These are phyloP conservation scores for Carabus problematicus DNA, from an alignment of 2,888 invertebrate genomes.

Conservation along the genomic window DNA sequence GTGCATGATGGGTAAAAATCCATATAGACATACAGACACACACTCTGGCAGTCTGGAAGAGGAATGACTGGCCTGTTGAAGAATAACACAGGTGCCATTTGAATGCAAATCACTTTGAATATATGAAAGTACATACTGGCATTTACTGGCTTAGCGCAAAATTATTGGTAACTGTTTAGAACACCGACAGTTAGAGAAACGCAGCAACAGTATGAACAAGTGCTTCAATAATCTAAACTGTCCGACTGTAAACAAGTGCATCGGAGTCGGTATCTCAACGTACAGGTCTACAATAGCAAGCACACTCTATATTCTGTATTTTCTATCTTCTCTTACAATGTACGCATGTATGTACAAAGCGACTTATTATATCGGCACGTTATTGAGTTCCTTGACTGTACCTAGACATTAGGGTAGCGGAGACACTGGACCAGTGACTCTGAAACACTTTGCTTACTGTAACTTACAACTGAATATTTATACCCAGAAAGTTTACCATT, in stretches of 20 bases:
- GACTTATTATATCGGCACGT: too few relatives aligned
- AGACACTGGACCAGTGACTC: too few relatives aligned
- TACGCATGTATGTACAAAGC: too few relatives aligned
- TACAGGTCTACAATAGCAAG: too few relatives aligned
- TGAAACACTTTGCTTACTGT: too few relatives aligned
- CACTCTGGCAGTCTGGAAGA: background rate
- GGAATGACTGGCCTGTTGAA: conserved; percentile 15
- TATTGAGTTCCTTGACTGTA: too few relatives aligned
- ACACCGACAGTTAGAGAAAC: conserved; percentile 25
- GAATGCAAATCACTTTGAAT: conserved; percentile 32
- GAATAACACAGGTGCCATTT: conserved; percentile 28
- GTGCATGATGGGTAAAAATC: too few relatives aligned
- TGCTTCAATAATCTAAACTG: conserved; percentile 16
- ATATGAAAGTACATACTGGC: conserved; percentile 17
- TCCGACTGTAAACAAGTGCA: conserved; percentile 18
- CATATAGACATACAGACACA: background rate
- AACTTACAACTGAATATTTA: too few relatives aligned
- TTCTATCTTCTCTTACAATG: too few relatives aligned
- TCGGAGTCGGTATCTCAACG: background rate
- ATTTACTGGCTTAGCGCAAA: conserved; percentile 8
- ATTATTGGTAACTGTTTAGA: conserved; percentile 28
- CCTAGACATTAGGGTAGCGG: too few relatives aligned
- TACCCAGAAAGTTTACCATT: too few relatives aligned
- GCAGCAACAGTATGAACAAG: background rate
- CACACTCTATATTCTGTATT: too few relatives aligned